phyloP scores from a whole-genome alignment of 2,888 invertebrate genomes.

The Luffia ferchaultella region DNA sequence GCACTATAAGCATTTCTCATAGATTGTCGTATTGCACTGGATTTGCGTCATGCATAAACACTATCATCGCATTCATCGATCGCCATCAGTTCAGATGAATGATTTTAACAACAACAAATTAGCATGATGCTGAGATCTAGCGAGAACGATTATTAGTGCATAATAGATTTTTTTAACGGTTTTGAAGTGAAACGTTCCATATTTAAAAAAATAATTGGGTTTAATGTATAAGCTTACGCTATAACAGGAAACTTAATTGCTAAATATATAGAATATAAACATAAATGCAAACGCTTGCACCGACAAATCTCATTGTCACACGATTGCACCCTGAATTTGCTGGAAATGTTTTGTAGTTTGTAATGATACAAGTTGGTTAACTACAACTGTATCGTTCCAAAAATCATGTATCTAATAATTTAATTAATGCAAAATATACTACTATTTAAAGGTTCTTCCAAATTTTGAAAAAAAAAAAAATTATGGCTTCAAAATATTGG shows the following conservation, averaged over 20 bases:
- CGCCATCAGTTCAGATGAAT: neutral
- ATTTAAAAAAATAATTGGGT: too few species aligned
- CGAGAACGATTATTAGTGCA: neutral
- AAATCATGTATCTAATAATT: too few species aligned
- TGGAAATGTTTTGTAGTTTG: neutral
- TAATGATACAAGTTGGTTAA: neutral
- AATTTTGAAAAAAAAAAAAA: too few species aligned
- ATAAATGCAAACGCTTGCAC: neutral
- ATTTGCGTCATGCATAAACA: constrained; percentile 47
- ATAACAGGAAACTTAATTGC: too few species aligned
- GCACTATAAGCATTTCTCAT: neutral
- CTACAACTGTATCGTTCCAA: neutral
- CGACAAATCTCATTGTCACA: neutral
- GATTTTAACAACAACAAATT: neutral
- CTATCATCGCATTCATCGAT: constrained; percentile 13
- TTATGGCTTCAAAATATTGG: too few species aligned
- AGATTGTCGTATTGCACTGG: constrained; percentile 19
- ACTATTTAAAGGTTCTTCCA: too few species aligned
- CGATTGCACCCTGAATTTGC: neutral
- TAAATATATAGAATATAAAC: too few species aligned
- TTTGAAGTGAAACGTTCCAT: too few species aligned
- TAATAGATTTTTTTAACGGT: neutral
- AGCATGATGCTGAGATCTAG: neutral
- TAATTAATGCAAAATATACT: too few species aligned
- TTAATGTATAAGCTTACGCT: neutral